Conservation (phyloP, 2,113 vertebrate genomes). For the Mesitornis unicolor region DNA sequence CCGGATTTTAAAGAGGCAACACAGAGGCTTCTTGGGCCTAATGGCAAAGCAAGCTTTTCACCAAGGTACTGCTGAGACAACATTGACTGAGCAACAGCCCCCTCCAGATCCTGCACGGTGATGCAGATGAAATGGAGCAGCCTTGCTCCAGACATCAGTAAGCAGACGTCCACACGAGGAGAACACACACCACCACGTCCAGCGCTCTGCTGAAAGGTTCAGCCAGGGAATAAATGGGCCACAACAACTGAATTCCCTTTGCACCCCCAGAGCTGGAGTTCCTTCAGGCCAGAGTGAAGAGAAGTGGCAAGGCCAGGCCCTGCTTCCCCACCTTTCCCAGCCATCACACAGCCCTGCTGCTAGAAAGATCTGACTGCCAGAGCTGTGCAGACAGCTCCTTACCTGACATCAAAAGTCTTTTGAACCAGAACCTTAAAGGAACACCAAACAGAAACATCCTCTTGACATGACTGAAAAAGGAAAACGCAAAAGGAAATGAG, state of each 20-base stretch:
- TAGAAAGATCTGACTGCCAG: background rate
- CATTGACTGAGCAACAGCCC: fast-evolving
- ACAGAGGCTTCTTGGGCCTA: background rate
- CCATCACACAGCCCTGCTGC: background rate
- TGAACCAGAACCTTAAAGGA: slow-evolving; percentile 30
- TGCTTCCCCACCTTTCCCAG: background rate
- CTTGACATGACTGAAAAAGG: slow-evolving; percentile 37
- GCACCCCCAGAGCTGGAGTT: background rate
- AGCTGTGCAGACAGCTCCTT: background rate
- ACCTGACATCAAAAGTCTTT: background rate
- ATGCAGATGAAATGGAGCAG: background rate
- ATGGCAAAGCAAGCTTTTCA: background rate
- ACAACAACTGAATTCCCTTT: background rate
- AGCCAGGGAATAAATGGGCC: background rate
- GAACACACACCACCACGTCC: background rate
- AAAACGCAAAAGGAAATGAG: slow-evolving; percentile 69
- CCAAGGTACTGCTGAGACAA: fast-evolving
- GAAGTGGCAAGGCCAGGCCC: background rate
- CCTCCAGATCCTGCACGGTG: background rate
- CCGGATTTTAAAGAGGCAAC: background rate
- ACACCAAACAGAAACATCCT: slow-evolving; percentile 52
- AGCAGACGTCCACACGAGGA: fast-evolving
- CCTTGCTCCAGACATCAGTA: background rate
- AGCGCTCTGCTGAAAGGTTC: background rate
- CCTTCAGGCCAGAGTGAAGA: background rate